These are phyloP conservation scores for Procavia capensis DNA, from an alignment of 2,113 vertebrate genomes.

Conservation along the genomic window DNA sequence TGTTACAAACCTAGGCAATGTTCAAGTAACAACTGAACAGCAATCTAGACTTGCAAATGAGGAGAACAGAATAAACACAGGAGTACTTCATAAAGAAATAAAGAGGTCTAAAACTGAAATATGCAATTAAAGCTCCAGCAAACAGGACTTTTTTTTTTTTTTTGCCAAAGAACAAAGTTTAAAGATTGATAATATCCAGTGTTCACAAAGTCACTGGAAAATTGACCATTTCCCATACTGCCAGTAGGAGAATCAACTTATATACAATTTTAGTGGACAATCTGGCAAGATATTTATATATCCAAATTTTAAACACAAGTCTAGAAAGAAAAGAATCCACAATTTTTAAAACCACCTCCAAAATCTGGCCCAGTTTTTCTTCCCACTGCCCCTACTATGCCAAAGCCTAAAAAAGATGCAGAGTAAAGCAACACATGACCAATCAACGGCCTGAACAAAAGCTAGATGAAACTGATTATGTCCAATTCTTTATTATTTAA, in stretches of 20 bases:
- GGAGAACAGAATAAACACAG: neutral
- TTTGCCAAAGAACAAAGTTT: neutral
- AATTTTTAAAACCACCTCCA: neutral
- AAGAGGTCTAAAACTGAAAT: neutral
- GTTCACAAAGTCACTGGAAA: neutral
- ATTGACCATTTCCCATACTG: neutral
- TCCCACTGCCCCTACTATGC: neutral
- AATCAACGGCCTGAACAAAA: neutral
- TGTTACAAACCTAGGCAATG: neutral
- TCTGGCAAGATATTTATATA: neutral
- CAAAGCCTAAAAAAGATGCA: neutral
- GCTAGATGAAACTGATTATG: neutral
- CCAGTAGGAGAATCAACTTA: neutral
- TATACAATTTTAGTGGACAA: neutral
- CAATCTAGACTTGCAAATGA: neutral
- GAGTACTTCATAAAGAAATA: neutral
- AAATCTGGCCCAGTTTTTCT: neutral
- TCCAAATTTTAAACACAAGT: neutral
- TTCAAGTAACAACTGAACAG: slow-evolving; percentile 28
- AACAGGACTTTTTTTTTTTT: neutral
- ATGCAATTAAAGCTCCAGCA: neutral
- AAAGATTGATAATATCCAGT: neutral
- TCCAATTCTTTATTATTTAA: neutral
- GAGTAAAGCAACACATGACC: neutral
- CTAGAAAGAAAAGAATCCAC: neutral